Base-by-base conservation (phyloP, 2,113 vertebrate species). In the Cebidichthys violaceus region DNA sequence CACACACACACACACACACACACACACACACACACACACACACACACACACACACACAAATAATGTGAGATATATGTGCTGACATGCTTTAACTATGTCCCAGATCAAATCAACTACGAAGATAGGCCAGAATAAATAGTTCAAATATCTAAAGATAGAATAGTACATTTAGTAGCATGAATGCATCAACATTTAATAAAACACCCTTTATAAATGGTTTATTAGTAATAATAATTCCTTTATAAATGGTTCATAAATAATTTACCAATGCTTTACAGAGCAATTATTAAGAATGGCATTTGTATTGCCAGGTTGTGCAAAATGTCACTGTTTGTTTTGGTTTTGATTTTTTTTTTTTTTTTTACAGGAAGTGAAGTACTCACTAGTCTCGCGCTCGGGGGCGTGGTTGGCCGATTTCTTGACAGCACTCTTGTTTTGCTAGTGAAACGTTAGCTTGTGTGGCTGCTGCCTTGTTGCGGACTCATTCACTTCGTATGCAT, bases 311-410 rank as follows among this genome's bases (percentile, higher is more conserved):
- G 50, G 20, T 22, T 52, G 50, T 22, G 20, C 18, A 50, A 17
- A 45, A 45, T 45, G 13, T 4, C 17, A n/a, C n/a, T n/a, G n/a
- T n/a, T n/a, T 55, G 6, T 31, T 20, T 45, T 27, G 0, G 9
- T 47, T 33, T 33, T 6, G 33, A 33, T 33, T 33, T 33, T 33
- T 24, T 2, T 43, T 20, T 39, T 6, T 33, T 22, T 50, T 17
- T 20, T 43, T 15, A 81, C 73, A 67, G 87, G 90, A 89, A 86
- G 77, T 78, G 64, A 75, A 39, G 70, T 57, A 0, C 27, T 67
- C 50, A 20, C 13, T n/a, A 37, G 52, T 50, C 39, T 37, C 24
- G n/a, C 50, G 9, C 9, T 45, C 10, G 89, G 83, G 88, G 92
- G 88, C 85, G 91, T 87, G 85, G 55, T n/a, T n/a, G 62, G 50